These are phyloP conservation scores for Stictocephala bisonia DNA, from an alignment of 2,888 invertebrate species.

Conservation along the genomic window DNA sequence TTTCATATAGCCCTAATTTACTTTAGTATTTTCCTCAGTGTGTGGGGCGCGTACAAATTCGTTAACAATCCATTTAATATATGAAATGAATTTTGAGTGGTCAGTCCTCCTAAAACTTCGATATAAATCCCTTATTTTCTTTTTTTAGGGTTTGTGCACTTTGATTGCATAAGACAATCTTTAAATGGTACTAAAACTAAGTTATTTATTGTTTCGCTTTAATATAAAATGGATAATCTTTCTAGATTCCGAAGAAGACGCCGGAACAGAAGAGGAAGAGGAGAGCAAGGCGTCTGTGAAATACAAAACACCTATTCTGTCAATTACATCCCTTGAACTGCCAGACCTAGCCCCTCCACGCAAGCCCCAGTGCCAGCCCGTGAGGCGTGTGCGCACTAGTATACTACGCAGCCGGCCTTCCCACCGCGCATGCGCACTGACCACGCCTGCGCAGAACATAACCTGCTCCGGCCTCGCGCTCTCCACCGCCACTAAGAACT, in stretches of 20 bases:
- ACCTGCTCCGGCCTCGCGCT: slow-evolving; percentile 32
- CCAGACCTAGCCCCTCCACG: slow-evolving; percentile 38
- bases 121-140: no score
- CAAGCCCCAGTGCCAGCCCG: slow-evolving; percentile 3
- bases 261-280: background rate
- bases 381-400: slow-evolving; percentile 16
- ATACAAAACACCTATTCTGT: slow-evolving; percentile 15
- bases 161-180: no score
- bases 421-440: background rate
- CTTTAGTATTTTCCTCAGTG: no score
- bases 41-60: no score
- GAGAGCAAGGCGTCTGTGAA: slow-evolving; percentile 1
- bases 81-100: no score
- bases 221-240: no score
- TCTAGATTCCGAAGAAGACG: slow-evolving; percentile 36
- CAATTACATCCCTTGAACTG: slow-evolving; percentile 43
- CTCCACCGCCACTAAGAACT: no score
- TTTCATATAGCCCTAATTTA: no score
- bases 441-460: slow-evolving; percentile 23
- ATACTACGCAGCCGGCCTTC: slow-evolving; percentile 1
- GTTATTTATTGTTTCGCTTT: background rate
- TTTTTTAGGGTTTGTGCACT: no score
- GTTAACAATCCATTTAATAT: no score
- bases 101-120: no score
- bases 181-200: no score